Evolutionary conservation across 2,797 vertebrate genomes (phyloP).

Genomic region (Parambassis ranga): DNA sequence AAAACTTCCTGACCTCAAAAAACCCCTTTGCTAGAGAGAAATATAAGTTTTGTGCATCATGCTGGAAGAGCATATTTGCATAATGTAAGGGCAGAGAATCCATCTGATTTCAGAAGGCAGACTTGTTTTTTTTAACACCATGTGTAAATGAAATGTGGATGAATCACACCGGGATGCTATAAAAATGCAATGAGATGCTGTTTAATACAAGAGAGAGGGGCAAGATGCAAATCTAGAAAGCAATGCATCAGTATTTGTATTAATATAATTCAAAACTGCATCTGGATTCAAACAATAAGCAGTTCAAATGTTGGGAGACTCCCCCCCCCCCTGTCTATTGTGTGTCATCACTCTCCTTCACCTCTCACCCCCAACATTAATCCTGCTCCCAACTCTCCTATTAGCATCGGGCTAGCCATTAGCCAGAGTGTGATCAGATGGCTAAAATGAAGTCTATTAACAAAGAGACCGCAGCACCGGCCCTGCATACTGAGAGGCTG

Average conservation of each 20-base stretch:
- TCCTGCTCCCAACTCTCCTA: conserved; percentile 47
- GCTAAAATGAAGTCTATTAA: conserved; percentile 72
- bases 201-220: conserved; percentile 15
- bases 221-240: conserved; percentile 16
- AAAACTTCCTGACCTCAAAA: conserved; percentile 9
- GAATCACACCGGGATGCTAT: conserved; percentile 16
- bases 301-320: neutral
- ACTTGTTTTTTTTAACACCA: conserved; percentile 2
- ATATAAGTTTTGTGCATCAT: neutral
- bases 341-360: conserved; percentile 10
- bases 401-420: conserved; percentile 65
- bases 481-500: conserved; percentile 52
- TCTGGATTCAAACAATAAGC: neutral
- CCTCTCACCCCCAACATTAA: conserved; percentile 45
- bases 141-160: conserved; percentile 39
- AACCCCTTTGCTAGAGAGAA: neutral
- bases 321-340: too few relatives aligned
- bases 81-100: conserved; percentile 30
- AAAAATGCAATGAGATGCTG: conserved; percentile 44
- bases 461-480: conserved; percentile 43
- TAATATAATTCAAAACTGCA: neutral
- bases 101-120: conserved; percentile 21
- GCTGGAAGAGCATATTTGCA: conserved; percentile 33
- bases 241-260: conserved; percentile 17
- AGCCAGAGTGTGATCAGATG: conserved; percentile 70